A percentile compares a stretch with the other conserved stretches of the same genome.
Conservation (phyloP, 2,888 invertebrate species). For the Plagiodera versicolora region DNA sequence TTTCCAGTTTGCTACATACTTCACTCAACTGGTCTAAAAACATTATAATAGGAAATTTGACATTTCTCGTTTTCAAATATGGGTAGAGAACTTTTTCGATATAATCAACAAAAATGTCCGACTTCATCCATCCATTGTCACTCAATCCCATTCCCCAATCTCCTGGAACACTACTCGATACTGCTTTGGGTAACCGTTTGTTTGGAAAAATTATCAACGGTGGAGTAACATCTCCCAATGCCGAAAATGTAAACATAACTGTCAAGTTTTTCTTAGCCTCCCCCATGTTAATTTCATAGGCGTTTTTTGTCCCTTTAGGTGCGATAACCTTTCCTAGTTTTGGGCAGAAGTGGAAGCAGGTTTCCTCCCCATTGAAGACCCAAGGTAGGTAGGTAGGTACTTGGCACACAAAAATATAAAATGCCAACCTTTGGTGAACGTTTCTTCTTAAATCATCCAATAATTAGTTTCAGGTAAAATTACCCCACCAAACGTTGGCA, state of each 20-base stretch:
- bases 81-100: constrained; percentile 22
- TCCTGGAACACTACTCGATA: constrained; percentile 13
- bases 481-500: too few species aligned
- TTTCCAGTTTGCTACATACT: constrained; percentile 24
- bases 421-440: too few species aligned
- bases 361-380: constrained; percentile 36
- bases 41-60: constrained; percentile 17
- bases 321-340: constrained; percentile 27
- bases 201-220: constrained; percentile 22
- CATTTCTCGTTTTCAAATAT: constrained; percentile 13
- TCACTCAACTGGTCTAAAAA: constrained; percentile 24
- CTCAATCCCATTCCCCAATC: constrained; percentile 23
- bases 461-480: too few species aligned
- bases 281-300: constrained; percentile 25
- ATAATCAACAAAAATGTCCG: constrained; percentile 24
- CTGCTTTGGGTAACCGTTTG: constrained; percentile 13
- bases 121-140: constrained; percentile 33
- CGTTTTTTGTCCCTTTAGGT: constrained; percentile 24
- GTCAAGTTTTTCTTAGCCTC: constrained; percentile 26
- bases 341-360: constrained; percentile 26
- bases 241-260: constrained; percentile 28
- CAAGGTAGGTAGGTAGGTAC: constrained; percentile 21
- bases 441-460: too few species aligned
- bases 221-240: constrained; percentile 17
- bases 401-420: too few species aligned